Conservation (phyloP, 2,797 vertebrate genomes). For the Craterocephalus amniculus region DNA sequence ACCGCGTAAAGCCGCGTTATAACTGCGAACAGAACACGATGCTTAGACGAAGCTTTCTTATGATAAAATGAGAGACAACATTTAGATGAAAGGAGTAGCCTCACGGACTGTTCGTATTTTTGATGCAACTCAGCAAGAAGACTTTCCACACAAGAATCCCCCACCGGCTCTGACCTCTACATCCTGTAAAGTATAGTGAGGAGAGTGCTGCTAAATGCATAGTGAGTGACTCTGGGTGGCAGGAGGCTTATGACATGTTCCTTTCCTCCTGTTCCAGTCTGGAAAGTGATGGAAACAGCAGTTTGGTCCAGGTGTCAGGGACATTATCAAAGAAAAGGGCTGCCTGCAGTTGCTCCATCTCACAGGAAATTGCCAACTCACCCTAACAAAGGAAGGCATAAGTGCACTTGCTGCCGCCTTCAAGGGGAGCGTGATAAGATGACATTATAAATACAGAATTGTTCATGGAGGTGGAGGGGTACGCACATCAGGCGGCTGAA, state of each 20-base stretch:
- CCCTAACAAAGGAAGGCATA: constrained; percentile 98
- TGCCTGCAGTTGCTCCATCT: constrained; percentile 94
- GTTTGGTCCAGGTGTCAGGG: constrained; percentile 92
- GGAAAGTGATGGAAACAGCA: constrained; percentile 90
- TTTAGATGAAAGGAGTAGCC: constrained; percentile 8
- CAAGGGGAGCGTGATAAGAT: constrained; percentile 93
- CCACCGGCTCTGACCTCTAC: constrained; percentile 61
- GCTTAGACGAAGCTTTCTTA: constrained; percentile 15
- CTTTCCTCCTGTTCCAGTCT: constrained; percentile 80
- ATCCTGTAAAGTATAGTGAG: constrained; percentile 61
- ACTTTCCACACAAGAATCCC: constrained; percentile 57
- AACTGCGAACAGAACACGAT: constrained; percentile 11
- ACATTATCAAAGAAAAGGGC: constrained; percentile 93
- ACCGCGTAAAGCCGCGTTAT: constrained; percentile 19
- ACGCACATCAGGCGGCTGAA: constrained; percentile 86
- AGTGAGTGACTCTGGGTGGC: constrained; percentile 72
- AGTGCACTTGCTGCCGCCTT: constrained; percentile 92
- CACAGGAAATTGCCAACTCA: constrained; percentile 97
- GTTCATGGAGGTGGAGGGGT: constrained; percentile 79
- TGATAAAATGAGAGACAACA: constrained; percentile 16
- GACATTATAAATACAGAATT: constrained; percentile 92
- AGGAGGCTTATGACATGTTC: constrained; percentile 78
- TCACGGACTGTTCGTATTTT: constrained; percentile 20
- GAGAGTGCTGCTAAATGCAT: constrained; percentile 77
- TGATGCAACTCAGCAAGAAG: constrained; percentile 40